Evolutionary conservation across 2,797 vertebrate genomes (phyloP).

Genomic region (Triplophysa bombifrons): DNA sequence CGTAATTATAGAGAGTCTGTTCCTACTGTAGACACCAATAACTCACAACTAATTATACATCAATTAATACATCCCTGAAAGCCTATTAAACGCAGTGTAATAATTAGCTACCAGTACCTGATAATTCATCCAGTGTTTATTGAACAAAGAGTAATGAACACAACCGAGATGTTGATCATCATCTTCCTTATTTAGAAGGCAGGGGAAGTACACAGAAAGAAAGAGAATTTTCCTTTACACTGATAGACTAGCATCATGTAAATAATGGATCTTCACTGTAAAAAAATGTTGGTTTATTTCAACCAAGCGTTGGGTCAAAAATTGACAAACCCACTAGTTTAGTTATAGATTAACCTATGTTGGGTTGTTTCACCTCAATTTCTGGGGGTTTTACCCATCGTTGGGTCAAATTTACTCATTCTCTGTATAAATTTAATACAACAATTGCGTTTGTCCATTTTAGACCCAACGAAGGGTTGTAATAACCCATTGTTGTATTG

Average conservation of each 20-base stretch:
- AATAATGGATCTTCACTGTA: slow-evolving; percentile 36
- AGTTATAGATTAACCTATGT: no score
- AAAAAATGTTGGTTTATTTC: no score
- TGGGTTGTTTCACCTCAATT: no score
- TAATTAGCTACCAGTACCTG: slow-evolving; percentile 57
- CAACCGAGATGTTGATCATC: slow-evolving; percentile 47
- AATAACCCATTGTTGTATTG: no score
- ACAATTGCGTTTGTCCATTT: no score
- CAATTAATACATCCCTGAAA: slow-evolving; percentile 65
- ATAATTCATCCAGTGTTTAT: slow-evolving; percentile 56
- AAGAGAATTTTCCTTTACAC: slow-evolving; percentile 15
- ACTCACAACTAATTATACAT: slow-evolving; percentile 63
- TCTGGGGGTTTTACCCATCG: no score
- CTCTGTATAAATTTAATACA: no score
- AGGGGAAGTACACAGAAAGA: slow-evolving; percentile 30
- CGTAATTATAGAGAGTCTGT: slow-evolving; percentile 60
- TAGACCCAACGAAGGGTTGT: no score
- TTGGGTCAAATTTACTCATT: no score
- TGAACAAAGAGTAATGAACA: slow-evolving; percentile 53
- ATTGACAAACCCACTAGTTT: no score
- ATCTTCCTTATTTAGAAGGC: slow-evolving; percentile 30
- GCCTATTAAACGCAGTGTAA: slow-evolving; percentile 60
- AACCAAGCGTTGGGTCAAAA: no score
- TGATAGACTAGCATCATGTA: slow-evolving; percentile 24
- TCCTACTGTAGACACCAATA: slow-evolving; percentile 60